Base-by-base conservation (phyloP, 2,113 vertebrate genomes). In the Cynopterus brachyotis region DNA sequence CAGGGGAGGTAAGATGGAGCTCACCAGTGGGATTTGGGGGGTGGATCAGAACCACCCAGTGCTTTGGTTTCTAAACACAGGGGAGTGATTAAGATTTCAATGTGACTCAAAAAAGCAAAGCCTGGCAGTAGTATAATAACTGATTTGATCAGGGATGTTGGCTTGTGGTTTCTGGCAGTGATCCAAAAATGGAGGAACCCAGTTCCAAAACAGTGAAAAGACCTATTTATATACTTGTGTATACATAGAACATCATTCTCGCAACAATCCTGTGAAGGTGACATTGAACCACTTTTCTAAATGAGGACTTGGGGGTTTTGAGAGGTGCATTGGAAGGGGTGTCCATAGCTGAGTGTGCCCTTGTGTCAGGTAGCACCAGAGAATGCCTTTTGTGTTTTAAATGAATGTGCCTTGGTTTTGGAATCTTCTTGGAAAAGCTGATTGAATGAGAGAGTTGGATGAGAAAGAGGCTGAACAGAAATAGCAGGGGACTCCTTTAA, bases 291-390 rank as follows among this genome's bases (percentile, higher is more conserved):
- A 20, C n/a, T 26, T 75, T 70, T 17, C 47, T 80, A 59, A 50
- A 79, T 2, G n/a, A 50, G 60, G 26, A 87, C 2, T 0, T 76
- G 20, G 55, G 62, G 30, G 30, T 32, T 89, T 17, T 67, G 16
- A 66, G 60, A 57, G 53, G 32, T 1, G 1, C 3, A 16, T 3
- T 19, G 17, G 5, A 26, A 81, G 12, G 50, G 24, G 3, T n/a
- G 26, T 10, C 24, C 22, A 35, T 0, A 20, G 9, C 78, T 53
- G 24, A 28, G 2, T n/a, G 12, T 45, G 12, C 6, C 16, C 40
- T 70, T 4, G 6, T 10, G 35, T 12, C 8, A 35, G 19, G 26
- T 5, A 70, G n/a, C 11, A 0, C 10, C 19, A 40, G 53, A 22
- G 55, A 37, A n/a, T 0, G 4, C 28, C 78, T 69, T 62, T 84